phyloP scores from a whole-genome alignment of 2,113 vertebrate genomes.

The Dromas ardeola region DNA sequence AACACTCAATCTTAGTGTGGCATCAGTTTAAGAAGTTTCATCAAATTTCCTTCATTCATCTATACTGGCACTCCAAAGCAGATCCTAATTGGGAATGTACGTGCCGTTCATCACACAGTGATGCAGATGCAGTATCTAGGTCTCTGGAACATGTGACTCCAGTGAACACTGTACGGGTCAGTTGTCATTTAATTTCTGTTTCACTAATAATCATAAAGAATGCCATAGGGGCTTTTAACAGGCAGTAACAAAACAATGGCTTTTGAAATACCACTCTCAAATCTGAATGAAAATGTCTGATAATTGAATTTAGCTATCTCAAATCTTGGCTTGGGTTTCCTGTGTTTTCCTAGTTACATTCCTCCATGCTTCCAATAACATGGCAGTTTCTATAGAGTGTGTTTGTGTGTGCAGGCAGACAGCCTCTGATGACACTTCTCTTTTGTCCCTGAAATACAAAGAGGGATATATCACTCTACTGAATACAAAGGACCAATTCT shows the following conservation, averaged over 20 bases:
- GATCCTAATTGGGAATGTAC: background rate
- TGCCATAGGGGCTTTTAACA: slow-evolving; percentile 3
- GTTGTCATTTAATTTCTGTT: slow-evolving; percentile 44
- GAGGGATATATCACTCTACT: background rate
- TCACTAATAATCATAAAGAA: slow-evolving; percentile 58
- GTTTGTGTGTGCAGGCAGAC: slow-evolving; percentile 3
- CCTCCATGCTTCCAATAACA: background rate
- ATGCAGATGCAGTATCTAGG: slow-evolving; percentile 25
- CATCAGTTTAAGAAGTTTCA: background rate
- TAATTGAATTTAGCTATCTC: slow-evolving; percentile 15
- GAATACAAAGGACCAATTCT: slow-evolving; percentile 33
- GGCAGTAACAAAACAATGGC: background rate
- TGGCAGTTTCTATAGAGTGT: slow-evolving; percentile 32
- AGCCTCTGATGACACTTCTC: background rate
- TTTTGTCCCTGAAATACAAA: slow-evolving; percentile 48
- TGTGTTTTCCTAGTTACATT: slow-evolving; percentile 41
- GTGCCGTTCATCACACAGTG: slow-evolving; percentile 13
- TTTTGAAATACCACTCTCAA: slow-evolving; percentile 9
- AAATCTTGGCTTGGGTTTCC: slow-evolving; percentile 31
- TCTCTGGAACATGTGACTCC: background rate
- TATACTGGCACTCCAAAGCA: background rate
- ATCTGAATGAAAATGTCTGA: slow-evolving; percentile 5
- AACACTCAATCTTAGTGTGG: background rate
- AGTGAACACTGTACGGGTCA: slow-evolving; percentile 31
- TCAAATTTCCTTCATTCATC: background rate